These are phyloP conservation scores for Diabrotica virgifera DNA, from an alignment of 1,140 invertebrate species.

Conservation along the genomic window DNA sequence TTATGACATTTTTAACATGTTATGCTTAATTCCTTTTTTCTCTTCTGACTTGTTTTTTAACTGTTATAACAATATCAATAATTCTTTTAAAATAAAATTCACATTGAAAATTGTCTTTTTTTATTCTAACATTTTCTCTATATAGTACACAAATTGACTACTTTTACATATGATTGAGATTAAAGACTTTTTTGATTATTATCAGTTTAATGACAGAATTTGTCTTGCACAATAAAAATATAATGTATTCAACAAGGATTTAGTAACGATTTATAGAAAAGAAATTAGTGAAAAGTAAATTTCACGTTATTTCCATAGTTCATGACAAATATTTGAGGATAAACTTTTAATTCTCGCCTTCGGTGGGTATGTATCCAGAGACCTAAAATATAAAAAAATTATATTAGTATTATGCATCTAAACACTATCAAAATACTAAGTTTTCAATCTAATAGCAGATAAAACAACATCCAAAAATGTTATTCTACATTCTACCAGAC, in stretches of 20 bases:
- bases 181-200: constrained; percentile 6
- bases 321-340: background rate
- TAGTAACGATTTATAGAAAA: constrained; percentile 2
- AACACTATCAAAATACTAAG: too few species aligned
- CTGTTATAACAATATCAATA: too few species aligned
- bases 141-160: constrained; percentile 16
- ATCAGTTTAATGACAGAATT: background rate
- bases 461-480: too few species aligned
- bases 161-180: constrained; percentile 19
- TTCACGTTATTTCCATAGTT: background rate
- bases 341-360: background rate
- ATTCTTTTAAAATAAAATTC: background rate
- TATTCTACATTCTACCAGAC: too few species aligned
- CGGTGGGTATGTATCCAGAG: too few species aligned
- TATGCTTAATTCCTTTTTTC: too few species aligned
- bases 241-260: constrained; percentile 2
- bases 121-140: constrained; percentile 7
- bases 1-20: too few species aligned
- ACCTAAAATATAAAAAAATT: too few species aligned
- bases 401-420: too few species aligned
- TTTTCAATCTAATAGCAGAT: too few species aligned
- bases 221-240: constrained; percentile 2
- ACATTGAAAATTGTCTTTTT: background rate
- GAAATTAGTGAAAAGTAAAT: background rate
- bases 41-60: too few species aligned